Evolutionary conservation across 2,888 invertebrate species (phyloP).

Genomic region (Papilio elwesi): DNA sequence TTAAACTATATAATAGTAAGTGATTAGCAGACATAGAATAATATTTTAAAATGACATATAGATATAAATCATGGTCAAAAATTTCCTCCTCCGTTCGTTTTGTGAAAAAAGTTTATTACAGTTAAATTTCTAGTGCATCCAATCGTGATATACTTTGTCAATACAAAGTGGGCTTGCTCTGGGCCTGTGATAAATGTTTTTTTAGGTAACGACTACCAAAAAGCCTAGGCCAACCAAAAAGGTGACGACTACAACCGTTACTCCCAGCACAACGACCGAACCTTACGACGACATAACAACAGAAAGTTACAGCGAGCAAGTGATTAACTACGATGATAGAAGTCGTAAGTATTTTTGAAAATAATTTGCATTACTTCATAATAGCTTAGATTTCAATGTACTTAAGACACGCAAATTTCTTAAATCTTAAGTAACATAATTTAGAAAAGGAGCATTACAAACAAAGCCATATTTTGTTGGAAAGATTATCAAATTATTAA

Average conservation of each 20-base stretch:
- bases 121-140: slow-evolving; percentile 1
- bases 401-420: too few species aligned
- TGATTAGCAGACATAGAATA: slow-evolving; percentile 11
- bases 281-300: slow-evolving; percentile 71
- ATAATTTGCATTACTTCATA: background rate
- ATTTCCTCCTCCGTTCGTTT: background rate
- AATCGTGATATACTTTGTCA: slow-evolving; percentile 21
- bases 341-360: slow-evolving; percentile 62
- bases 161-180: slow-evolving; percentile 46
- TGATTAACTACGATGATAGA: slow-evolving; percentile 69
- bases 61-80: background rate
- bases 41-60: too few species aligned
- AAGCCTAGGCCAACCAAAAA: slow-evolving; percentile 67
- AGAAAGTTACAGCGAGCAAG: slow-evolving; percentile 65
- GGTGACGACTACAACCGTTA: slow-evolving; percentile 67
- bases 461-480: too few species aligned
- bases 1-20: slow-evolving; percentile 15
- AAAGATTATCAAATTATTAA: too few species aligned
- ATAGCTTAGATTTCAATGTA: too few species aligned
- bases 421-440: too few species aligned
- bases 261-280: slow-evolving; percentile 66
- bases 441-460: too few species aligned
- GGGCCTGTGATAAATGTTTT: slow-evolving; percentile 55
- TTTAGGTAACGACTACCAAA: slow-evolving; percentile 74
- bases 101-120: background rate